Base-by-base conservation (phyloP, 30 jellyfish, hydroid and myxozoan genomes). In the Aurelia sp. region DNA sequence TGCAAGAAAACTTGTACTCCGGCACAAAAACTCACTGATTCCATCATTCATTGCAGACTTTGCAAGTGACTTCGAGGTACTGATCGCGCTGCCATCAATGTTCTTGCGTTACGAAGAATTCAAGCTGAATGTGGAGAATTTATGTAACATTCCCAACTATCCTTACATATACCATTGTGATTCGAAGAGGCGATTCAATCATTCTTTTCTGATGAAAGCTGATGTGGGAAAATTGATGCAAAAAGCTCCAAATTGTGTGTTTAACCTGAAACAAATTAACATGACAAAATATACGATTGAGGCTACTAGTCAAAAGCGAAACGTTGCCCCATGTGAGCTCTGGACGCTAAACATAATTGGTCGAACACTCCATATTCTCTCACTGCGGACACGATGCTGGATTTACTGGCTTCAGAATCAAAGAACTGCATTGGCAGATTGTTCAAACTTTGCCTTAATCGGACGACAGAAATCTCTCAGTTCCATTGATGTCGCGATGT, bases 301-400 rank as follows among this genome's bases (percentile, higher is more conserved):
- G 60, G 80, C 72, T 40, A 13, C 41, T 2, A 18, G 18, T 52
- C 88, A 35, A 77, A 53, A 60, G n/a, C 65, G 13, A 10, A 19
- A 0, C 20, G 50, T 48, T 57, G 82, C 68, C 30, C 21, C 15
- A 5, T 72, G 88, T 53, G 38, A 30, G n/a, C 30, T 64, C 24
- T 84, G 87, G 88, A 33, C 81, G 15, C 82, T 67, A 12, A 24
- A 20, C 4, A 61, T 19, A 18, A 75, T 86, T 50, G 95, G 95
- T 40, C 85, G 53, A 51, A 40, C 95, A 12, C 44, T 86, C 44
- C 63, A 20, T 13, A 55, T 86, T 5, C 62, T 66, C 41, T 61
- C 35, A 10, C 4, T 57, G 16, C 61, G 60, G 13, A 82, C 73
- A 17, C 47, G 53, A 11, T 86, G 95, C 80, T 86, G 95, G 95